Evolutionary conservation across 2,797 vertebrate genomes (phyloP).

Genomic region (Melanotaenia maccullochi): DNA sequence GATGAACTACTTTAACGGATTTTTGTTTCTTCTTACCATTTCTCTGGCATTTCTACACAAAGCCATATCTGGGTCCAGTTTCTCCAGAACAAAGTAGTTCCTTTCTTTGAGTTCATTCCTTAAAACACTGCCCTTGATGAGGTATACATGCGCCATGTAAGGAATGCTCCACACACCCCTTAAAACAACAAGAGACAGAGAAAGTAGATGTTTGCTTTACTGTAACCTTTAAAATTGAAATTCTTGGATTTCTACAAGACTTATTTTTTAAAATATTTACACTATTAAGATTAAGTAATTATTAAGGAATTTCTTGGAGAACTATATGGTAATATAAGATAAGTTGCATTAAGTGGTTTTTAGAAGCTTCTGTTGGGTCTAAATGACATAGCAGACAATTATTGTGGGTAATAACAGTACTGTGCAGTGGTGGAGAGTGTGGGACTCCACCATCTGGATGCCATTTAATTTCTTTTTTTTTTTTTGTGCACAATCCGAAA

Average conservation of each 20-base stretch:
- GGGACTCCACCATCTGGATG: conserved; percentile 27
- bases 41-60: conserved; percentile 93
- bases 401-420: conserved; percentile 1
- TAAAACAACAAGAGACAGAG: conserved; percentile 60
- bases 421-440: conserved; percentile 9
- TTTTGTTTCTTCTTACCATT: conserved; percentile 85
- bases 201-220: conserved; percentile 28
- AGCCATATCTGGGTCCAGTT: conserved; percentile 96
- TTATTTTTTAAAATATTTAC: background rate
- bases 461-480: conserved; percentile 42
- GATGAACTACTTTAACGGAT: background rate
- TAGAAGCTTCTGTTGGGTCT: background rate
- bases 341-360: background rate
- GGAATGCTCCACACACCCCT: conserved; percentile 98
- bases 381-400: background rate
- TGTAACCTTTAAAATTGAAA: conserved; percentile 7
- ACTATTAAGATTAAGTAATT: background rate
- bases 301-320: background rate
- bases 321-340: conserved; percentile 6
- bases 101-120: conserved; percentile 92
- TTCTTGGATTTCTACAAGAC: conserved; percentile 17
- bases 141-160: conserved; percentile 94
- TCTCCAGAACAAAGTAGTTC: conserved; percentile 94
- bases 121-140: conserved; percentile 90
- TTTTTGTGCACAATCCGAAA: conserved; percentile 40